Evolutionary conservation across 2,888 invertebrate genomes (phyloP), one percentile per base, ranked within the genome.

Genomic region (Ichneumoninae sp.): DNA sequence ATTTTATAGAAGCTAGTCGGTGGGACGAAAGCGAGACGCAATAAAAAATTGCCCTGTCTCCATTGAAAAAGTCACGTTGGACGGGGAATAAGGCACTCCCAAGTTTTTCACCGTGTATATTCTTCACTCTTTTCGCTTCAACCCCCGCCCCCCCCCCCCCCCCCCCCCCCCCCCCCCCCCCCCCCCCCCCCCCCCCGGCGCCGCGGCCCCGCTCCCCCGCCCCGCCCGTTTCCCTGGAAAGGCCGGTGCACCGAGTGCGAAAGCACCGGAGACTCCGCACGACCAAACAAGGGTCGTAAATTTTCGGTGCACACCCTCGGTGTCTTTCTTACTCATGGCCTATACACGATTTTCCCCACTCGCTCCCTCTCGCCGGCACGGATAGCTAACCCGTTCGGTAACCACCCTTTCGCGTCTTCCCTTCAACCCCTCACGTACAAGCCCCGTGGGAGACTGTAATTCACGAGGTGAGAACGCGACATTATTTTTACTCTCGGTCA

Each of bases 231-330:
- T 22, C 22, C n/a, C n/a, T 16, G 33, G 4, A 16, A 70, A 83
- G 26, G 54, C 69, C 52, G 10, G 71, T 40, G 60, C 26, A 70
- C 52, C 60, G 81, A 85, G 86, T 47, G 75, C 57, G 75, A 66
- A 66, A 84, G 71, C 79, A 60, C 70, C n/a, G 57, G 68, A 71
- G 75, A 74, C 77, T 77, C 80, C 66, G 75, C 80, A 75, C 81
- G 81, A 71, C 70, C 84, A 89, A 91, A 90, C 89, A 89, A 90
- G 88, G 78, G 87, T 89, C 91, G 87, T 90, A 91, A 90, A 91
- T 91, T 90, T 87, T 79, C 80, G 65, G 52, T 72, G 68, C 80
- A 71, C 65, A 74, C 80, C 71, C 50, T 13, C 19, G 26, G 33
- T 69, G 10, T 57, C 13, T 77, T 57, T 78, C 36, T 70, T 36